Evolutionary conservation across 2,797 vertebrate species (phyloP).

Genomic region (Dendrocincla fuliginosa): DNA sequence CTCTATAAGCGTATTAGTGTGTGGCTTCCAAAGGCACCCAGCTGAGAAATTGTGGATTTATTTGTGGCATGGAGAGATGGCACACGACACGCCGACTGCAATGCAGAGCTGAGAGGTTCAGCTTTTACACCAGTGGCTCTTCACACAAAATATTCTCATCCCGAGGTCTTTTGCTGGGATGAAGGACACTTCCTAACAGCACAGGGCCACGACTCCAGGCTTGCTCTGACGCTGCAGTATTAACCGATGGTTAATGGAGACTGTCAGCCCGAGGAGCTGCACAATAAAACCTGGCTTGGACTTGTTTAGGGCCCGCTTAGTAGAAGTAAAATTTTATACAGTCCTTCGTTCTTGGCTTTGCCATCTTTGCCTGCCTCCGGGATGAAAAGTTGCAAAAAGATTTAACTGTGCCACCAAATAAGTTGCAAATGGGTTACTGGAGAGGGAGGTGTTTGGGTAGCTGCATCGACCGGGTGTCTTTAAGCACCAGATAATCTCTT

Average conservation of each 20-base stretch:
- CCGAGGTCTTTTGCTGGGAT: conserved; percentile 43
- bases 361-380: background rate
- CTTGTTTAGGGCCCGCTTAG: background rate
- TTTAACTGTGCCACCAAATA: background rate
- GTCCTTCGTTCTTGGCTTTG: conserved; percentile 11
- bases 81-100: background rate
- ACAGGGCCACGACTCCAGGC: background rate
- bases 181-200: conserved; percentile 40
- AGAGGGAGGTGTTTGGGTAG: background rate
- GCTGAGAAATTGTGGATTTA: conserved; percentile 46
- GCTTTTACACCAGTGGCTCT: background rate
- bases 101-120: background rate
- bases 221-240: conserved; percentile 48
- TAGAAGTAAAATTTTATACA: conserved; percentile 30
- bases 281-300: background rate
- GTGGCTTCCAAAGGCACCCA: conserved; percentile 46
- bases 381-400: background rate
- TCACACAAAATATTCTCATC: conserved; percentile 64
- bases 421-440: background rate
- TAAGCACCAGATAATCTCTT: conserved; percentile 35
- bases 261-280: conserved; percentile 1
- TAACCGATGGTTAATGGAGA: conserved; percentile 55
- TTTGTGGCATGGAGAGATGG: background rate
- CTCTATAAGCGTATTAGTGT: background rate
- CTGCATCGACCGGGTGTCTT: background rate